These are phyloP conservation scores for Himalopsyche phryganea DNA, from an alignment of 1,140 invertebrate genomes.

Conservation along the genomic window DNA sequence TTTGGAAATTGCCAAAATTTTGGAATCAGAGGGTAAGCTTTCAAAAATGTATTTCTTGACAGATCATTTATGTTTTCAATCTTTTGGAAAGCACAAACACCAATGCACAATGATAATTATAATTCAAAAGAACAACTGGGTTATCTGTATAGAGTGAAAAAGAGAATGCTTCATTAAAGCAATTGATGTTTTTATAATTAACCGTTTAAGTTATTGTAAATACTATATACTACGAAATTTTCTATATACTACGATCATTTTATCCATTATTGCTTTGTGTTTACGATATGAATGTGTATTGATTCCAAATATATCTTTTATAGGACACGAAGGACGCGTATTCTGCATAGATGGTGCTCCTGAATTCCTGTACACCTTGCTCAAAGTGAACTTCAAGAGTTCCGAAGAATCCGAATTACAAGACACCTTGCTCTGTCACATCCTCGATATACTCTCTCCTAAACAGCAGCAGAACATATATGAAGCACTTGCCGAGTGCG, in stretches of 20 bases:
- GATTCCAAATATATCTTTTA: background rate
- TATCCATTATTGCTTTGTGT: too few species aligned
- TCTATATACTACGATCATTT: too few species aligned
- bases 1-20: slow-evolving; percentile 51
- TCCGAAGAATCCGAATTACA: slow-evolving; percentile 53
- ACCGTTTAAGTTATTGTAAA: too few species aligned
- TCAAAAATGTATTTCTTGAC: background rate
- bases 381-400: slow-evolving; percentile 41
- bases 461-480: slow-evolving; percentile 50
- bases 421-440: slow-evolving; percentile 52
- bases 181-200: too few species aligned
- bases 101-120: too few species aligned
- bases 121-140: background rate
- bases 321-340: slow-evolving; percentile 53
- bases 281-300: too few species aligned
- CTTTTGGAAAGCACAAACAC: too few species aligned
- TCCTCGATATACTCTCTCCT: slow-evolving; percentile 52
- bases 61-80: too few species aligned
- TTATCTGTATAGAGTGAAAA: background rate
- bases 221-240: too few species aligned
- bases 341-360: slow-evolving; percentile 60
- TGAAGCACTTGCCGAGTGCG: slow-evolving; percentile 54
- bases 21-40: slow-evolving; percentile 55
- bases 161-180: background rate
- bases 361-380: slow-evolving; percentile 51